These are phyloP conservation scores for Meandrusa payeni DNA, from an alignment of 2,888 invertebrate genomes.

Conservation along the genomic window DNA sequence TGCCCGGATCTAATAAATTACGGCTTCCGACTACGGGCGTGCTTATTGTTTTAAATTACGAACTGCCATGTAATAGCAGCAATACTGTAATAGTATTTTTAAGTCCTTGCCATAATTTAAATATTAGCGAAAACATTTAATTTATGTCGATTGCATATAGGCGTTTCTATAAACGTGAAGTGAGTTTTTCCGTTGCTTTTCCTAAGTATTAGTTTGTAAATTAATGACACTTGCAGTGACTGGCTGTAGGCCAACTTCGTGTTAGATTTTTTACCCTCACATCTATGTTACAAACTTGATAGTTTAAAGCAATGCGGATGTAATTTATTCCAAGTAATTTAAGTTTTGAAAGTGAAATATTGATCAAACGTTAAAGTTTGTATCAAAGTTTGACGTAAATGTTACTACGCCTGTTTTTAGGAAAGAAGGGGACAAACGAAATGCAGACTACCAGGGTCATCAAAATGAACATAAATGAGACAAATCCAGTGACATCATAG, in stretches of 20 bases:
- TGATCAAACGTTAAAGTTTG: slow-evolving; percentile 21
- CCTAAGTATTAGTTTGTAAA: slow-evolving; percentile 19
- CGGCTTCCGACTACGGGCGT: slow-evolving; percentile 6
- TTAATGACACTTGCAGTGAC: slow-evolving; percentile 20
- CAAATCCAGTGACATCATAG: too few species aligned
- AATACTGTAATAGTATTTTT: background rate
- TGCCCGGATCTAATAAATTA: slow-evolving; percentile 16
- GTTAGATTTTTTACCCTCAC: slow-evolving; percentile 20
- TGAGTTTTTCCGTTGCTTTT: slow-evolving; percentile 10
- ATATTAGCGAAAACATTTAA: background rate
- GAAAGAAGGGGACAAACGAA: too few species aligned
- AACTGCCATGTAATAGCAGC: slow-evolving; percentile 13
- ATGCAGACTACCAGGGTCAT: too few species aligned
- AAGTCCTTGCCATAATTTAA: background rate
- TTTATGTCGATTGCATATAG: slow-evolving; percentile 3
- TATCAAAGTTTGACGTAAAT: background rate
- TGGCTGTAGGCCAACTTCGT: slow-evolving; percentile 22
- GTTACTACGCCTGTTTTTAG: too few species aligned
- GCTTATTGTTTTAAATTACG: slow-evolving; percentile 24
- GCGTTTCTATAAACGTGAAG: slow-evolving; percentile 3
- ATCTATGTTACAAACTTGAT: slow-evolving; percentile 18
- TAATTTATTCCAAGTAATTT: slow-evolving; percentile 20
- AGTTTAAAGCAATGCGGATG: slow-evolving; percentile 16
- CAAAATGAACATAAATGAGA: too few species aligned
- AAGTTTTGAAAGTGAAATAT: slow-evolving; percentile 25